Percentiles rank a stretch among this genome's conserved stretches.
phyloP scores from a whole-genome alignment of 2,888 invertebrate genomes.

The Drepana falcataria region DNA sequence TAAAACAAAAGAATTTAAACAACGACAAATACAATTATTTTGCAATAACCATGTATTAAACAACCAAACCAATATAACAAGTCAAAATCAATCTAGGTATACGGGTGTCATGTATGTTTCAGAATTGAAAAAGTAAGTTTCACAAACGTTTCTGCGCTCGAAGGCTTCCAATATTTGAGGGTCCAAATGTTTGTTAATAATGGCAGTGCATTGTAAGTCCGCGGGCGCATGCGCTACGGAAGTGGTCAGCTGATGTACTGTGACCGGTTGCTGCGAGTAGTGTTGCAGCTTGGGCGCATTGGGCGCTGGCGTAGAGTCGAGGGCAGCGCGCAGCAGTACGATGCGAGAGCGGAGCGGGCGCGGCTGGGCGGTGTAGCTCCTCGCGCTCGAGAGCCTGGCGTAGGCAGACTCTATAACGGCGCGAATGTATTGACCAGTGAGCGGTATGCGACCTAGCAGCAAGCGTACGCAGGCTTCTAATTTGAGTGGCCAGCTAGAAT shows the following conservation, averaged over 20 bases:
- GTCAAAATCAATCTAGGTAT: too few relatives aligned
- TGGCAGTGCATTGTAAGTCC: conserved; percentile 31
- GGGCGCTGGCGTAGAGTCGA: neutral
- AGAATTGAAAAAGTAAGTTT: neutral
- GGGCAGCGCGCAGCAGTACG: conserved; percentile 27
- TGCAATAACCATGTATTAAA: too few relatives aligned
- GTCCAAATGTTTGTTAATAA: conserved; percentile 37
- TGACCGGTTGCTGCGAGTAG: conserved; percentile 27
- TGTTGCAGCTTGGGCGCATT: conserved; percentile 15
- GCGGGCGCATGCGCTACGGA: conserved; percentile 21
- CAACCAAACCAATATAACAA: too few relatives aligned
- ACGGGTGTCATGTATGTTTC: too few relatives aligned
- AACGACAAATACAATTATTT: too few relatives aligned
- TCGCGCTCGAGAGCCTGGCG: conserved; percentile 22
- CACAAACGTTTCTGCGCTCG: conserved; percentile 27
- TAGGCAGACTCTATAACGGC: conserved; percentile 34
- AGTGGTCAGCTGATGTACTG: conserved; percentile 25
- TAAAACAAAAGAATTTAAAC: too few relatives aligned
- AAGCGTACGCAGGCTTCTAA: conserved; percentile 24
- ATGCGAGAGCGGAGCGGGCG: conserved; percentile 30
- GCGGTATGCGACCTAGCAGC: conserved; percentile 27
- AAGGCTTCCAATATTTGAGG: conserved; percentile 23
- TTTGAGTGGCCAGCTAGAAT: conserved; percentile 17
- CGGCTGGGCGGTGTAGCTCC: conserved; percentile 15
- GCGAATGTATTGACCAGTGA: conserved; percentile 40